These are phyloP conservation scores for Drosophila baimaii DNA, from an alignment of 1,140 invertebrate species.

Conservation along the genomic window DNA sequence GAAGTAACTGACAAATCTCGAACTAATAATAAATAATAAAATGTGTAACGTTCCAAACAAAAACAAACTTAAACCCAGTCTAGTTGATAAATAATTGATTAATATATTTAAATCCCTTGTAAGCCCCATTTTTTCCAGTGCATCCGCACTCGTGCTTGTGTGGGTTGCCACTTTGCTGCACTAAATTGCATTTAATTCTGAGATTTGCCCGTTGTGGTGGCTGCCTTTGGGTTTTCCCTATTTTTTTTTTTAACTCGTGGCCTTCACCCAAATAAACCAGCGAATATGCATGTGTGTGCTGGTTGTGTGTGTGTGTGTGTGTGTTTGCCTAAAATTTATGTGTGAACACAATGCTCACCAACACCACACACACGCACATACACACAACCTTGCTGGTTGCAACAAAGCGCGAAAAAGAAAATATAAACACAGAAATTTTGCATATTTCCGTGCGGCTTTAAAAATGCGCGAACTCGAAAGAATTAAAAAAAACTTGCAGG, in stretches of 20 bases:
- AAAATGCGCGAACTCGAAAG: constrained; percentile 52
- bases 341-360: constrained; percentile 69
- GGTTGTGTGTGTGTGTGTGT: constrained; percentile 26
- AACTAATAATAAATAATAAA: too few relatives aligned
- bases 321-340: constrained; percentile 78
- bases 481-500: constrained; percentile 53
- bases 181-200: constrained; percentile 81
- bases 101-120: background rate
- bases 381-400: constrained; percentile 25
- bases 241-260: constrained; percentile 44
- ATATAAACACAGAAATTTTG: constrained; percentile 57
- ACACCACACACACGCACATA: constrained; percentile 32
- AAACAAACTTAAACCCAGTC: too few relatives aligned
- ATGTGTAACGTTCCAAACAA: too few relatives aligned
- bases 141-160: constrained; percentile 27
- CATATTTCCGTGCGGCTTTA: constrained; percentile 73
- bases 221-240: constrained; percentile 28
- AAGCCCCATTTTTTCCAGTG: background rate
- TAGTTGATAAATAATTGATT: background rate
- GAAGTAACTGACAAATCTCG: background rate
- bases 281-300: constrained; percentile 21
- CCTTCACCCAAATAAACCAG: constrained; percentile 77
- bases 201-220: constrained; percentile 67
- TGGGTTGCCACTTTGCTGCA: constrained; percentile 76
- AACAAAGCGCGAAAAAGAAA: constrained; percentile 55